Evolutionary conservation across 2,797 vertebrate species (phyloP), one percentile per base, ranked within the genome.

Genomic region (Pangasius djambal): DNA sequence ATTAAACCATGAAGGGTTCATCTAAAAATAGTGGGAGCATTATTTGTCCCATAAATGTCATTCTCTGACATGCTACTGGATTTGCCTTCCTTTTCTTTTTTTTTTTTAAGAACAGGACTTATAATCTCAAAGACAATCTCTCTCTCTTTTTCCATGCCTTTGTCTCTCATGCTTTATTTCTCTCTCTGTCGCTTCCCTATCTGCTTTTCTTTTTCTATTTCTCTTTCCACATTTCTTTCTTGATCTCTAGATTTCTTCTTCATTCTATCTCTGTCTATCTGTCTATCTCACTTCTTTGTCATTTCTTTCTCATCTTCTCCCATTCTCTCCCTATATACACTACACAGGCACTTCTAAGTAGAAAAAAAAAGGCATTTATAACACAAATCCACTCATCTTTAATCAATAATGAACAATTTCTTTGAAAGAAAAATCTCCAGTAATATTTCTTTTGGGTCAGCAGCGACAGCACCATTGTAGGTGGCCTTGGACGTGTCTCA

Each of bases 401-500:
- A 82, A 82, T 37, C 37, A 52, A 34, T 22, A 85, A 69, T 52
- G 1, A 12, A 6, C 4, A 52, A 52, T 34, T 34, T 34, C 28
- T 69, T 13, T 50, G n/a, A 85, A 34, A 52, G 44, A 82, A 52
- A n/a, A 61, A 63, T 44, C 12, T 63, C 22, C 25, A 44, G 37
- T 8, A 44, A 63, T 83, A 63, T 63, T 40, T 28, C 44, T 44
- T 85, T 85, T 50, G 63, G 18, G 18, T 85, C 44, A 4, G 48
- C 44, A 69, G n/a, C 9, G 0, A 85, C 65, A 52, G n/a, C 15
- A 84, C 28, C 83, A 85, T 22, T 83, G 67, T 86, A 70, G 92
- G 89, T 88, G 84, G 90, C 83, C 91, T 88, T 63, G 89, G 91
- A 91, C 84, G 82, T 89, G 85, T 89, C 82, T 91, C 86, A 91